phyloP scores from a whole-genome alignment of 2,797 vertebrate genomes.

The Trachops cirrhosus region DNA sequence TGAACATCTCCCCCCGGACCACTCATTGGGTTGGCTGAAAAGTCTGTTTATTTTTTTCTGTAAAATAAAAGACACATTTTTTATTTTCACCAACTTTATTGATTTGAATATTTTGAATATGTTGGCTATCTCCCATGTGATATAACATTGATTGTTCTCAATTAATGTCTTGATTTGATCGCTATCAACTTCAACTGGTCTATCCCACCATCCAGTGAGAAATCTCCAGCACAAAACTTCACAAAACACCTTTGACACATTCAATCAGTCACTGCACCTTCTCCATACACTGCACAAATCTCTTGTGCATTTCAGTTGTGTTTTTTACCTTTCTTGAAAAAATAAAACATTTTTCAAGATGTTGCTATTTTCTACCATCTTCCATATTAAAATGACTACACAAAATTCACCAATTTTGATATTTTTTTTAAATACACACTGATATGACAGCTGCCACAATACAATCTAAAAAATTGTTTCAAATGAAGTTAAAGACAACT shows the following conservation, averaged over 20 bases:
- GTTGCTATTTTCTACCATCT: neutral
- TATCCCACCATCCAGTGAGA: neutral
- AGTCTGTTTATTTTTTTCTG: neutral
- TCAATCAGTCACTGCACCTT: neutral
- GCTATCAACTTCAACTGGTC: neutral
- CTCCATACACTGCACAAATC: neutral
- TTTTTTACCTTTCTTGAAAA: neutral
- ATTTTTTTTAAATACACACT: neutral
- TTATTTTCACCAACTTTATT: neutral
- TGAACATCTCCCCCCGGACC: neutral
- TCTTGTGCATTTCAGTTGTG: neutral
- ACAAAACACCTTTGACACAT: neutral
- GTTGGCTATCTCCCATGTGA: neutral
- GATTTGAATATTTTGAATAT: neutral
- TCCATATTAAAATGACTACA: neutral
- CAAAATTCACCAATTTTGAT: neutral
- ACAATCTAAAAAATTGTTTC: neutral
- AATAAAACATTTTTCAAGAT: neutral
- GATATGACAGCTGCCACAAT: neutral
- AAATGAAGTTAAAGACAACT: neutral
- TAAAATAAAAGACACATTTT: neutral
- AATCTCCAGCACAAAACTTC: neutral
- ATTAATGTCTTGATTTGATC: neutral
- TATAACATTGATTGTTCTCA: neutral
- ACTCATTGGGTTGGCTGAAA: neutral